Base-by-base conservation (phyloP, 2,797 vertebrate species). In the Aldrovandia affinis region DNA sequence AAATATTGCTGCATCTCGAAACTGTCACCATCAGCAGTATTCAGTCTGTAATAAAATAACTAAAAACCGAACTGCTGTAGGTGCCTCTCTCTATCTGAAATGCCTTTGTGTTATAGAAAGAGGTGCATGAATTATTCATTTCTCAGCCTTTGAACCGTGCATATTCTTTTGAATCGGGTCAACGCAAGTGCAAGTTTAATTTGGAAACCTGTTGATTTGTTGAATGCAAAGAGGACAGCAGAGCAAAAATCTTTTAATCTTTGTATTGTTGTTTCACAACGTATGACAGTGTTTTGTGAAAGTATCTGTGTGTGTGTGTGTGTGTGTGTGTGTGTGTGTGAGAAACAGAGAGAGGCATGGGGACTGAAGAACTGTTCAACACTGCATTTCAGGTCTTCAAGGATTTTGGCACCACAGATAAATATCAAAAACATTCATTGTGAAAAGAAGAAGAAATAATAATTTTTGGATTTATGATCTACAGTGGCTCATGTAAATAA, bases 91-190 rank as follows among this genome's bases (percentile, higher is more conserved):
- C 80, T 84, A 82, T 78, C 75, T 86, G 22, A 81, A 85, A 30
- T 25, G 61, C 2, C 82, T 30, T 47, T 84, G 63, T 81, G 85
- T 85, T 78, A 78, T 30, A 52, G 80, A 86, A 80, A 89, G 87
- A 87, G 81, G 84, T 81, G 63, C 70, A 57, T 89, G 84, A 89
- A 89, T 89, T 81, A 90, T 89, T 90, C 85, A 90, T 91, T 73
- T 83, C 82, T 30, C 61, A 59, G 57, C 77, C 52, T 54, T 50
- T 63, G 55, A 87, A 86, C 47, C 68, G 25, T 47, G 36, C 79
- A 83, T 75, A 78, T 75, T 80, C 83, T 82, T 8, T 18, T 20
- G 77, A 83, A 78, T 59, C 55, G 57, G 85, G 81, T 90, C 89
- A 88, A 70, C 25, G 3, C 28, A 18, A 86, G 83, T 50, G 73